Evolutionary conservation across 2,888 invertebrate species (phyloP).

Genomic region (Macrophya annulata): DNA sequence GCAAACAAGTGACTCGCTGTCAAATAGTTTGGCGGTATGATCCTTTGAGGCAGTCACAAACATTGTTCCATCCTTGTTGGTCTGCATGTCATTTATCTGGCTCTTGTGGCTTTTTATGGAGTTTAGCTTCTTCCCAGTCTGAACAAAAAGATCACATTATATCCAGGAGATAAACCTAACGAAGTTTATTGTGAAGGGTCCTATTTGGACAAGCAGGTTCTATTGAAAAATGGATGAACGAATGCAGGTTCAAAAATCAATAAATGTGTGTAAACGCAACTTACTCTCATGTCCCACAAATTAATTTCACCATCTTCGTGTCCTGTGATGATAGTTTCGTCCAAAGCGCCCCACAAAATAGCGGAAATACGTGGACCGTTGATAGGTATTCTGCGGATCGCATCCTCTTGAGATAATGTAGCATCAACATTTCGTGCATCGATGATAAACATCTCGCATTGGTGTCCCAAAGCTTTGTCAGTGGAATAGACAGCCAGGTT

Average conservation of each 20-base stretch:
- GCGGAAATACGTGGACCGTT: conserved; percentile 93
- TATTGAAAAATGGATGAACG: not conserved
- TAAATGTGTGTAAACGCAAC: conserved; percentile 63
- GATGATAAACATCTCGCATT: conserved; percentile 94
- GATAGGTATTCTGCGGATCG: conserved; percentile 90
- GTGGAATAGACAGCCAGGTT: conserved; percentile 96
- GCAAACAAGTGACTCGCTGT: conserved; percentile 91
- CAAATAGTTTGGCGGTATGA: conserved; percentile 96
- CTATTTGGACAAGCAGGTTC: too few relatives aligned
- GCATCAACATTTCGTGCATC: conserved; percentile 91
- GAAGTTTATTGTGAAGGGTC: too few relatives aligned
- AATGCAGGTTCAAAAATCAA: not conserved
- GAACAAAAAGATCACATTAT: conserved; percentile 63
- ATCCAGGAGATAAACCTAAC: too few relatives aligned
- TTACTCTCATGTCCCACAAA: conserved; percentile 95
- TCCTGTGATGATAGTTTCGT: conserved; percentile 95
- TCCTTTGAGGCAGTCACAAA: conserved; percentile 99
- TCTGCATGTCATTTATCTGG: conserved; percentile 98
- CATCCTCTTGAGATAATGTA: conserved; percentile 85
- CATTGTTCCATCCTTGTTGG: conserved; percentile 96
- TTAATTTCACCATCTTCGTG: conserved; percentile 96
- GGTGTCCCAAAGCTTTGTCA: conserved; percentile 94
- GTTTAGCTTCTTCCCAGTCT: conserved; percentile 92
- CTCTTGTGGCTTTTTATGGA: conserved; percentile 91
- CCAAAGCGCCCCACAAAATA: conserved; percentile 96